Evolutionary conservation across 1,140 invertebrate species (phyloP), one percentile per base, ranked within the genome.

Genomic region (Luehdorfia chinensis): DNA sequence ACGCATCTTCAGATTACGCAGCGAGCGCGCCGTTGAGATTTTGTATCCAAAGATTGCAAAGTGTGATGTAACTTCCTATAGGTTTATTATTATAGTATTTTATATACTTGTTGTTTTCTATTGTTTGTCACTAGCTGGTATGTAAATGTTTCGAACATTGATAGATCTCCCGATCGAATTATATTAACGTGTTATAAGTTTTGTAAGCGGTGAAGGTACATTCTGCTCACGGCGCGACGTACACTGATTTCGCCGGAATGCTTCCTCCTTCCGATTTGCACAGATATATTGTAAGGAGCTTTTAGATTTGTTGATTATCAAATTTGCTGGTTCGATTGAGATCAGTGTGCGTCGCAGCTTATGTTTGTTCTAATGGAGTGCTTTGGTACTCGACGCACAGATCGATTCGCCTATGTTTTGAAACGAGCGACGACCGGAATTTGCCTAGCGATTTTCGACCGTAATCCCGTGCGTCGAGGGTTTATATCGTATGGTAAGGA

Each of bases 31-130:
- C 64, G 21, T 59, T 50, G 54, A 66, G 57, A 69, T 74, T 77
- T 80, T 80, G 77, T 84, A 81, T 84, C 80, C 80, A 84, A 84
- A 84, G 77, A 84, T 79, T 78, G 74, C 68, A 68, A 66, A 70
- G 75, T 84, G 76, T 84, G 77, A 79, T 81, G 70, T 75, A 66
- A 75, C 65, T 84, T 78, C 75, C 70, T 81, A 76, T 84, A 84
- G 72, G 62, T 77, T 81, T 81, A 79, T 79, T 70, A 72, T 77
- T 60, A 66, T 78, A 69, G 73, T 76, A 81, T 84, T 68, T 65
- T 76, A 74, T 81, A 77, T 69, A 71, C 68, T 68, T 78, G 72
- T 84, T 84, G 54, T 71, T 75, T 78, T 79, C 66, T 75, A 66
- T 84, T 76, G 65, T 79, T 73, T 67, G 66, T 63, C 67, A 69